Evolutionary conservation across 2,888 invertebrate species (phyloP).

Genomic region (Cyclophora punctaria): DNA sequence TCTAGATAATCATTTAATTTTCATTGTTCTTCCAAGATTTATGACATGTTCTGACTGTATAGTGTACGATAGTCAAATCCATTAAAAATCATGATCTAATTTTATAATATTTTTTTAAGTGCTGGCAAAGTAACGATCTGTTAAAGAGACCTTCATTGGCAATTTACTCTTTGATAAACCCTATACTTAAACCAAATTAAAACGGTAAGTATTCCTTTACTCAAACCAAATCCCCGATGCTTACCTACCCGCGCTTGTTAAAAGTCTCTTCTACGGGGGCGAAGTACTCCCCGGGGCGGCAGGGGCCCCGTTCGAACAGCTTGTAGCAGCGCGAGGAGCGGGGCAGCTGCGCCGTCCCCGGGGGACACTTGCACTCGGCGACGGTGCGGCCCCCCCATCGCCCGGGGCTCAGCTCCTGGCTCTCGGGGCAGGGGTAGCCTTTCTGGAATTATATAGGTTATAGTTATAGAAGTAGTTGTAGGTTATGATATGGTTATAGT

Average conservation of each 20-base stretch:
- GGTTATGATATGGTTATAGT: background rate
- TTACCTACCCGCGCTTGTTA: conserved; percentile 72
- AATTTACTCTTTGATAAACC: too few species aligned
- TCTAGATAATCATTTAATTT: too few species aligned
- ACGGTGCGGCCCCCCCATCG: conserved; percentile 72
- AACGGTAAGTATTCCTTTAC: background rate
- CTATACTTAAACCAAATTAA: background rate
- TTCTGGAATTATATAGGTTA: conserved; percentile 42
- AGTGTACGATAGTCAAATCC: too few species aligned
- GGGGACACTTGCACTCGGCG: conserved; percentile 89
- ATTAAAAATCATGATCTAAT: too few species aligned
- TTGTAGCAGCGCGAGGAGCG: conserved; percentile 81
- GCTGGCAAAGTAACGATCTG: too few species aligned
- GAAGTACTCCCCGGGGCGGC: conserved; percentile 82
- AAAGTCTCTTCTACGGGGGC: conserved; percentile 77
- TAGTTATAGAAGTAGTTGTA: background rate
- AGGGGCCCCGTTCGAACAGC: conserved; percentile 84
- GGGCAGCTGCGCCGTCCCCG: conserved; percentile 82
- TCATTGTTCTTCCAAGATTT: too few species aligned
- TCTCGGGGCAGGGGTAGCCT: conserved; percentile 88
- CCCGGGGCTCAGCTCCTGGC: conserved; percentile 86
- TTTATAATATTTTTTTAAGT: too few species aligned
- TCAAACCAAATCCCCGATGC: conserved; percentile 29
- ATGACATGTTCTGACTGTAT: too few species aligned
- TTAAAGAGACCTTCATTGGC: too few species aligned